Evolutionary conservation across 2,113 vertebrate genomes (phyloP), one percentile per base, ranked within the genome.

Genomic region (Mobula birostris): DNA sequence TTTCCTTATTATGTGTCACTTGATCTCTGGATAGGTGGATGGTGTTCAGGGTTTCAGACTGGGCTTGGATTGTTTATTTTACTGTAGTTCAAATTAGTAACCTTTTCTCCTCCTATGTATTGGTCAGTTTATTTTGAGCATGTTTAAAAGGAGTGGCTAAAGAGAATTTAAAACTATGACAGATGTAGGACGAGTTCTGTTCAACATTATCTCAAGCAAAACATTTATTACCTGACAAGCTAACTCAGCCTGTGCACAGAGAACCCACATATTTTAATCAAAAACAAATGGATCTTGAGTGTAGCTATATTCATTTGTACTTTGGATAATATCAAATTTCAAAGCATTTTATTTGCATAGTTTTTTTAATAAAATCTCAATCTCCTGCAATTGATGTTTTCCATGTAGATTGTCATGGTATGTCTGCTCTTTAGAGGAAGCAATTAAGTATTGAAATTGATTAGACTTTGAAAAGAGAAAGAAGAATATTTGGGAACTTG

Each of bases 1-100:
- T 93, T 93, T 74, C 21, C 70, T 93, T 74, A 27, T 74, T 93
- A 24, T 36, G 66, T 29, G 36, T 93, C 68, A 74, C 17, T 76
- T 24, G 40, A 72, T 56, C 68, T 74, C 36, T 36, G 32, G 8
- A 63, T 70, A 92, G 32, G 40, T 70, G 48, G 68, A 93, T 11
- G 32, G 70, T 93, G 36, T 27, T 93, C 56, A 36, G 70, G 40
- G 36, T 68, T 29, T 72, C 70, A 93, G 32, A 74, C 24, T 56
- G 40, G 70, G 17, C 24, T 93, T 56, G 36, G 21, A 11, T 93
- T 93, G 91, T 93, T 92, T 92, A 92, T 72, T 93, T 93, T 93
- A 40, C 70, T 29, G 12, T 21, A 93, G 68, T 93, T 93, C 70
- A 74, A 74, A 74, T 70, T 68, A 74, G 91, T 19, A 74, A 93